Percentiles rank a stretch among this genome's conserved stretches.
These are phyloP conservation scores for Thaumetopoea pityocampa DNA, from an alignment of 1,140 invertebrate genomes.

Conservation along the genomic window DNA sequence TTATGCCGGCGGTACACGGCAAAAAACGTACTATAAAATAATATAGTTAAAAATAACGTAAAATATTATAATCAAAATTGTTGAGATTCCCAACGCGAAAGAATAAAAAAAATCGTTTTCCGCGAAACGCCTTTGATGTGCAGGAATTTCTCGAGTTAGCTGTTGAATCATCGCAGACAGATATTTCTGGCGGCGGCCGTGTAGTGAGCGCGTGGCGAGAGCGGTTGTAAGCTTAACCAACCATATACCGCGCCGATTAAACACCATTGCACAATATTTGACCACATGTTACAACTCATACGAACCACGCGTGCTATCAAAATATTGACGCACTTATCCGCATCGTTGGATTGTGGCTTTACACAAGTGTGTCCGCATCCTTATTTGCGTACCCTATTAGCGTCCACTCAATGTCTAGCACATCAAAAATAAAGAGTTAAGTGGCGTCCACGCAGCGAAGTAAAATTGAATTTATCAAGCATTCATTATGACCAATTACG, in stretches of 20 bases:
- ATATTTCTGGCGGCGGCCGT: slow-evolving; percentile 49
- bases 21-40: background rate
- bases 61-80: slow-evolving; percentile 13
- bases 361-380: slow-evolving; percentile 53
- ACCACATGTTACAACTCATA: slow-evolving; percentile 61
- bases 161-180: slow-evolving; percentile 50
- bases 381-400: slow-evolving; percentile 66
- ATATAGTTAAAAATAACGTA: slow-evolving; percentile 4
- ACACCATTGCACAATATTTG: slow-evolving; percentile 65
- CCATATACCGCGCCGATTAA: slow-evolving; percentile 42
- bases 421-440: slow-evolving; percentile 62
- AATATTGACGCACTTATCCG: slow-evolving; percentile 71
- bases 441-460: slow-evolving; percentile 34
- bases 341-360: slow-evolving; percentile 54
- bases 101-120: slow-evolving; percentile 34
- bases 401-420: slow-evolving; percentile 52
- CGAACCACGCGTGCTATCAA: slow-evolving; percentile 64
- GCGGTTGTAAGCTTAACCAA: slow-evolving; percentile 45
- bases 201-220: slow-evolving; percentile 37
- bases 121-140: slow-evolving; percentile 60
- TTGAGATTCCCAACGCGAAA: slow-evolving; percentile 13
- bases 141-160: slow-evolving; percentile 54
- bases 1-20: too few species aligned
- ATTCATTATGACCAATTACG: slow-evolving; percentile 41
- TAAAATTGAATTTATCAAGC: slow-evolving; percentile 54